Percentiles rank a stretch among this genome's conserved stretches.
Conservation (phyloP, 1,140 invertebrate species). For the Eupeodes corollae region DNA sequence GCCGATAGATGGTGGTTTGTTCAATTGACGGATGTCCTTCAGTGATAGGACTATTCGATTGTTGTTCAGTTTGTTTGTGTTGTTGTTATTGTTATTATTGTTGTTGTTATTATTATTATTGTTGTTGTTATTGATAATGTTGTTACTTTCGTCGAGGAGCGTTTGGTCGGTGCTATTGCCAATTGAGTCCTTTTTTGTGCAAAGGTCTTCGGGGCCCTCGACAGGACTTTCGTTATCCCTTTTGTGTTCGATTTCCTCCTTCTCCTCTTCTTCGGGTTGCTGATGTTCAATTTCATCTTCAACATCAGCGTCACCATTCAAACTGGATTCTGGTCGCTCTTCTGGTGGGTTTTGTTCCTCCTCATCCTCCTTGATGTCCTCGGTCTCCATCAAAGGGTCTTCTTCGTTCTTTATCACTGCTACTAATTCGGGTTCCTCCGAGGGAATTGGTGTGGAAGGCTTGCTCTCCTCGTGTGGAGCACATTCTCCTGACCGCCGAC, state of each 20-base stretch:
- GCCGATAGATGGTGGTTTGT: conserved; percentile 20
- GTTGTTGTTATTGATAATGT: conserved; percentile 18
- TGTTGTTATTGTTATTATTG: conserved; percentile 29
- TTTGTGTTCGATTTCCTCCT: not conserved
- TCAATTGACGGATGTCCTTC: conserved; percentile 33
- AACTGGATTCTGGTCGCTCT: not conserved
- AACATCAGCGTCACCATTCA: conserved; percentile 16
- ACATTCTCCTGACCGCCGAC: conserved; percentile 65
- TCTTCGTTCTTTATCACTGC: conserved; percentile 6
- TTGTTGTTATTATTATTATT: conserved; percentile 30
- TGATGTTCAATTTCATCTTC: conserved; percentile 15
- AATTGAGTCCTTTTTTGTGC: conserved; percentile 32
- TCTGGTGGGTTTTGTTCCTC: conserved; percentile 15
- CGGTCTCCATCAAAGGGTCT: conserved; percentile 7
- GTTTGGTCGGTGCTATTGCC: conserved; percentile 3
- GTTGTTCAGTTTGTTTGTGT: conserved; percentile 34
- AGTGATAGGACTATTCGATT: conserved; percentile 34
- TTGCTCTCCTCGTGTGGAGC: conserved; percentile 46
- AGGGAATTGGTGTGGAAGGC: conserved; percentile 28
- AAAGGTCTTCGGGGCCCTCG: conserved; percentile 40
- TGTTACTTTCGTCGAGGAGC: conserved; percentile 15
- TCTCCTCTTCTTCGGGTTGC: not conserved
- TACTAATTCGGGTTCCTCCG: conserved; percentile 9
- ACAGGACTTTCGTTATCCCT: not conserved
- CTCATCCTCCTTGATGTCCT: conserved; percentile 20